These are phyloP conservation scores for Acromyrmex echinatior DNA, from an alignment of 1,140 invertebrate species.

Conservation along the genomic window DNA sequence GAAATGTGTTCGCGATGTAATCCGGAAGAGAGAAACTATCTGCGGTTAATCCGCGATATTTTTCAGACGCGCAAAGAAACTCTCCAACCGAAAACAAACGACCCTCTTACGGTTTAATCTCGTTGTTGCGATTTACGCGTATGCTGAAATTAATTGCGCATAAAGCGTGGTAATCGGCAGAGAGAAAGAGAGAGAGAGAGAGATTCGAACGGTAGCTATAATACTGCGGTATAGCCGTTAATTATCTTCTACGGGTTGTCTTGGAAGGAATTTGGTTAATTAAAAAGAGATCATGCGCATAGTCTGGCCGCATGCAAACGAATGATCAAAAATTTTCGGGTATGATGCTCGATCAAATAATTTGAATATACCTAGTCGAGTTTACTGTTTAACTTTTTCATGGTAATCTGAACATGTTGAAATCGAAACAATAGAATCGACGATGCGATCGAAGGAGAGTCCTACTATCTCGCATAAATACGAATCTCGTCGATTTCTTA, in stretches of 20 bases:
- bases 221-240: not conserved
- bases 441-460: constrained; percentile 69
- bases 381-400: constrained; percentile 81
- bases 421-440: constrained; percentile 78
- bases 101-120: constrained; percentile 36
- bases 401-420: constrained; percentile 78
- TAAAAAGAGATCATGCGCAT: not conserved
- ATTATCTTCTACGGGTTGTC: constrained; percentile 3
- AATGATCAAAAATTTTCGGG: constrained; percentile 18
- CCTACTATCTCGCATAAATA: constrained; percentile 65
- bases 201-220: not conserved
- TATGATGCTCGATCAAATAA: constrained; percentile 37
- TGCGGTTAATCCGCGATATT: constrained; percentile 38
- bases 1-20: constrained; percentile 28
- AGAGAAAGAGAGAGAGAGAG: too few relatives aligned
- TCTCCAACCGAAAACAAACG: constrained; percentile 3
- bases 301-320: not conserved
- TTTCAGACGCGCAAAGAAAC: not conserved
- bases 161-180: not conserved
- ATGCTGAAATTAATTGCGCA: constrained; percentile 44
- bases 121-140: constrained; percentile 34
- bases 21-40: constrained; percentile 9
- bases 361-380: constrained; percentile 51
- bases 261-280: not conserved
- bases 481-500: constrained; percentile 75